Base-by-base conservation (phyloP, 2,888 invertebrate genomes). In the Malthinus seriepunctatus region DNA sequence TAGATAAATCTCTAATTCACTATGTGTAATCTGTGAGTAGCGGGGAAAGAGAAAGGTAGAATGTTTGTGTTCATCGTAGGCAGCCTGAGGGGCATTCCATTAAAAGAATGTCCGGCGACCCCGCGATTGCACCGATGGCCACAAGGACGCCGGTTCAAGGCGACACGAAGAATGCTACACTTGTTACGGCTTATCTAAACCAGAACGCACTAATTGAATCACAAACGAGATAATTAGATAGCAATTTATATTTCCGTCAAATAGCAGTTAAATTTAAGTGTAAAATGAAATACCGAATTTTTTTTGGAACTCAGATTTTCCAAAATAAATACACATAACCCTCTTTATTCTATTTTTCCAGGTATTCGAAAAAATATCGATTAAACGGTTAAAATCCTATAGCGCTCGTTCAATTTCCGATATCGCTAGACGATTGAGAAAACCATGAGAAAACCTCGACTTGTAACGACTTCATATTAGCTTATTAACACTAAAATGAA, bases 11-110 rank as follows among this genome's bases (percentile, higher is more conserved):
- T 23, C 23, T 23, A 23, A 23, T 23, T 23, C 23, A 23, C 23
- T 5, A 23, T 23, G 23, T 23, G 32, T 56, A 34, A 38, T 50
- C 42, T 56, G 38, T 39, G 14, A 32, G 39, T 51, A 51, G 48
- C 46, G 52, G 48, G 52, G 66, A 53, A 58, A 56, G 62, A 62
- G 64, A 42, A 68, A 67, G 65, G 68, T 57, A 70, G 73, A 71
- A 66, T 76, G 74, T 76, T 74, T 74, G 75, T 75, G 71, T 74
- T 72, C 74, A 72, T 73, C 69, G 71, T 65, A 66, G 62, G 69
- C 67, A 67, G 56, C 61, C 61, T 31, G 34, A 57, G 74, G 75
- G 74, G 73, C 74, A 75, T 75, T 75, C 75, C 73, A 71, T 65
- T 71, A 71, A 67, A 68, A 69, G 73, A 73, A 73, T 73, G 73